Evolutionary conservation across 2,888 invertebrate genomes (phyloP).

Genomic region (Cyaniris semiargus): DNA sequence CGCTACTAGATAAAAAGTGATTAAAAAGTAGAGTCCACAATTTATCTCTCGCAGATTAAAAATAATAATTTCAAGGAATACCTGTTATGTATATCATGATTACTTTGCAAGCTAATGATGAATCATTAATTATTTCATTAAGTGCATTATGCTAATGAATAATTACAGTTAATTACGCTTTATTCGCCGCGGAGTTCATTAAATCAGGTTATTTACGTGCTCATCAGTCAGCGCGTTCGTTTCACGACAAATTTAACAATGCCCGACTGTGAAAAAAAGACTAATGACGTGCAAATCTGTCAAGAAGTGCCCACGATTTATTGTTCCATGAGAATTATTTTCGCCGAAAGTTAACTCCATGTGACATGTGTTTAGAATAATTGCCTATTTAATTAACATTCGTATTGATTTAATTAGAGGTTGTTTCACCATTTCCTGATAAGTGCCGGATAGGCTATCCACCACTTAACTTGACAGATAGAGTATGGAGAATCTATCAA

Average conservation of each 20-base stretch:
- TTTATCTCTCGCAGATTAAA: background rate
- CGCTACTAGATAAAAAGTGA: background rate
- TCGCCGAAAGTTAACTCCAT: conserved; percentile 40
- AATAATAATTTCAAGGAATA: background rate
- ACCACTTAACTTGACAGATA: no score
- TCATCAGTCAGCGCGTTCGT: conserved; percentile 62
- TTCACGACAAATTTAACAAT: conserved; percentile 76
- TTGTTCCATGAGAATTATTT: conserved; percentile 55
- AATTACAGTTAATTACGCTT: conserved; percentile 26
- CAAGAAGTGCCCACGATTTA: conserved; percentile 65
- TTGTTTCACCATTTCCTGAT: no score
- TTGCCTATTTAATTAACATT: background rate
- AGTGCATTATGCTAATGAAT: conserved; percentile 25
- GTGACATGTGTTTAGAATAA: conserved; percentile 28
- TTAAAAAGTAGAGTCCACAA: background rate
- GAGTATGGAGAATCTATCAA: no score
- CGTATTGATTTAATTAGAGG: no score
- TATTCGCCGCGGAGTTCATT: conserved; percentile 45
- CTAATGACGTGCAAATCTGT: conserved; percentile 76
- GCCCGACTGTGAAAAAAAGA: conserved; percentile 53
- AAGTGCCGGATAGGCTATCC: no score
- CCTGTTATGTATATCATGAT: conserved; percentile 7
- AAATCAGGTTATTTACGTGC: conserved; percentile 65
- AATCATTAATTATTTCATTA: conserved; percentile 9
- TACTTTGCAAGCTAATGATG: conserved; percentile 7